Evolutionary conservation across 2,888 invertebrate genomes (phyloP).

Genomic region (Acleris sparsana): DNA sequence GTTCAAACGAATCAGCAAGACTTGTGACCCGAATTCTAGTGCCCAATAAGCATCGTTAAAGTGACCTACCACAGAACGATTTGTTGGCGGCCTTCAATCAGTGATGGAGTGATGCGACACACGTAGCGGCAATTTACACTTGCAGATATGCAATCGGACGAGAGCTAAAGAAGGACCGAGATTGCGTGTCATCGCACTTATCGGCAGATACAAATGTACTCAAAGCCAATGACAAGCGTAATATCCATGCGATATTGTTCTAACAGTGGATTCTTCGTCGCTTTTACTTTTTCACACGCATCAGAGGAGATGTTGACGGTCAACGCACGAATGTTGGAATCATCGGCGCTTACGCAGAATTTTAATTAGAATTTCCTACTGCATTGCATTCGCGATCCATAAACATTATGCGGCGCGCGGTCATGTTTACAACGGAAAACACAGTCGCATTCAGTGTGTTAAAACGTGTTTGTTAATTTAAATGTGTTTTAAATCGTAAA

Average conservation of each 20-base stretch:
- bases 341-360: slow-evolving; percentile 76
- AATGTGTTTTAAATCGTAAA: slow-evolving; percentile 61
- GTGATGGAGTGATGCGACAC: slow-evolving; percentile 65
- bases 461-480: slow-evolving; percentile 56
- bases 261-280: slow-evolving; percentile 34
- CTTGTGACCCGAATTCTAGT: slow-evolving; percentile 51
- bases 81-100: slow-evolving; percentile 60
- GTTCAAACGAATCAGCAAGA: slow-evolving; percentile 44
- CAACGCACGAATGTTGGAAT: slow-evolving; percentile 75
- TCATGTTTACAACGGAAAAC: slow-evolving; percentile 81
- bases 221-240: slow-evolving; percentile 4
- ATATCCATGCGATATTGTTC: slow-evolving; percentile 9
- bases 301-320: slow-evolving; percentile 69
- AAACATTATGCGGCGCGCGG: slow-evolving; percentile 71
- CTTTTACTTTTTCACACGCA: slow-evolving; percentile 79
- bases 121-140: slow-evolving; percentile 72
- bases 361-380: slow-evolving; percentile 78
- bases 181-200: slow-evolving; percentile 26
- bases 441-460: slow-evolving; percentile 66
- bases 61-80: slow-evolving; percentile 73
- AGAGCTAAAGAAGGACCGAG: slow-evolving; percentile 36
- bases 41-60: slow-evolving; percentile 52
- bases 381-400: slow-evolving; percentile 70
- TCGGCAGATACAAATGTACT: slow-evolving; percentile 12
- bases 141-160: slow-evolving; percentile 44